Percentiles rank a stretch among this genome's conserved stretches.
These are phyloP conservation scores for Zaprionus ornatus DNA, from an alignment of 1,140 invertebrate species.

Conservation along the genomic window DNA sequence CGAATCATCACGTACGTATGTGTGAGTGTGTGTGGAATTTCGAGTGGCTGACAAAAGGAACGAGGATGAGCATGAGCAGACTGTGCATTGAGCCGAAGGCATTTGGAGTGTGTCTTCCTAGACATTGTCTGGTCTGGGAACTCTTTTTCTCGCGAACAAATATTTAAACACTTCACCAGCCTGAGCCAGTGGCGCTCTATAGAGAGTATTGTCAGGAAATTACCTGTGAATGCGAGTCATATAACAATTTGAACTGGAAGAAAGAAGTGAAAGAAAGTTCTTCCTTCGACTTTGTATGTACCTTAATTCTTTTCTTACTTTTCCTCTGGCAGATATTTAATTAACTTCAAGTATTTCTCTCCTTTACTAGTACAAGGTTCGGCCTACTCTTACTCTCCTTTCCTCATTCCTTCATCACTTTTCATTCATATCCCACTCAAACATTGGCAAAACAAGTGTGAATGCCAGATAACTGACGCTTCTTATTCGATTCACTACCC, in stretches of 20 bases:
- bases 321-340: not conserved
- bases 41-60: conserved; percentile 33
- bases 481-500: conserved; percentile 4
- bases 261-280: not conserved
- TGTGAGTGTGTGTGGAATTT: conserved; percentile 50
- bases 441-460: conserved; percentile 7
- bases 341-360: not conserved
- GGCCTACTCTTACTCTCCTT: not conserved
- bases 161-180: not conserved
- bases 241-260: not conserved
- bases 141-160: conserved; percentile 11
- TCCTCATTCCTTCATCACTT: not conserved
- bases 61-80: conserved; percentile 22
- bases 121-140: conserved; percentile 9
- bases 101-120: conserved; percentile 36
- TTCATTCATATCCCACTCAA: not conserved
- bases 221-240: not conserved
- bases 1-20: not conserved
- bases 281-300: not conserved
- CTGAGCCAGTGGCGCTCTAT: not conserved
- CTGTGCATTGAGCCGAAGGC: conserved; percentile 18
- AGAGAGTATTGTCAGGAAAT: not conserved
- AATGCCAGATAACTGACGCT: conserved; percentile 21
- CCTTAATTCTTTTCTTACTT: not conserved
- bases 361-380: too few species aligned